Evolutionary conservation across 2,888 invertebrate genomes (phyloP).

Genomic region (Drosophila incognita): DNA sequence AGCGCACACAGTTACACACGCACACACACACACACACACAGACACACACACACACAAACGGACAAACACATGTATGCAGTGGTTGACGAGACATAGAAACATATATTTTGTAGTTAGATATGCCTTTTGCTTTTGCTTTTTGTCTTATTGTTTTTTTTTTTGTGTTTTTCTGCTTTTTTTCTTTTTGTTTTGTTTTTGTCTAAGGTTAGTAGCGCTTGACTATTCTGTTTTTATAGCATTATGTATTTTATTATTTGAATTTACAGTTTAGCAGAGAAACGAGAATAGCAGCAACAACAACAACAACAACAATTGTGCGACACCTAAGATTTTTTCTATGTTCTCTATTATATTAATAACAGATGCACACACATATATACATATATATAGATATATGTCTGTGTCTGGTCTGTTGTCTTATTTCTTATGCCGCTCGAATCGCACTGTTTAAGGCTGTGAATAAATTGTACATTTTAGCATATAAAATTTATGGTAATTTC

Average conservation of each 20-base stretch:
- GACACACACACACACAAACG: slow-evolving; percentile 23
- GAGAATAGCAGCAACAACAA: slow-evolving; percentile 36
- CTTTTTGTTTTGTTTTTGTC: slow-evolving; percentile 54
- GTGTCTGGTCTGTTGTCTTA: slow-evolving; percentile 49
- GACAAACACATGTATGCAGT: slow-evolving; percentile 29
- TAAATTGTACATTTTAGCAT: slow-evolving; percentile 68
- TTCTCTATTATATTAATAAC: slow-evolving; percentile 32
- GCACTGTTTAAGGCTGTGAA: slow-evolving; percentile 65
- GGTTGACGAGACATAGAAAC: slow-evolving; percentile 45
- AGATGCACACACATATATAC: slow-evolving; percentile 11
- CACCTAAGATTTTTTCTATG: slow-evolving; percentile 59
- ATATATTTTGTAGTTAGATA: slow-evolving; percentile 59
- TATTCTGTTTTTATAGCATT: slow-evolving; percentile 60
- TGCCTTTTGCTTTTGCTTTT: slow-evolving; percentile 49
- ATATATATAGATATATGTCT: neutral
- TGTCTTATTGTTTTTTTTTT: slow-evolving; percentile 36
- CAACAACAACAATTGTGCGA: slow-evolving; percentile 44
- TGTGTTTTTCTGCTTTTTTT: slow-evolving; percentile 12
- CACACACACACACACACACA: slow-evolving; percentile 17
- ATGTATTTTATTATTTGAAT: slow-evolving; percentile 68
- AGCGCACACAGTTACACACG: slow-evolving; percentile 33
- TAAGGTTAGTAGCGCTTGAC: slow-evolving; percentile 66
- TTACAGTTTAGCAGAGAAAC: slow-evolving; percentile 71
- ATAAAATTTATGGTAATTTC: slow-evolving; percentile 60
- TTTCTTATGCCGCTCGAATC: slow-evolving; percentile 51